These are phyloP conservation scores for Gasterosteus aculeatus DNA, from an alignment of 2,113 vertebrate species.

Conservation along the genomic window DNA sequence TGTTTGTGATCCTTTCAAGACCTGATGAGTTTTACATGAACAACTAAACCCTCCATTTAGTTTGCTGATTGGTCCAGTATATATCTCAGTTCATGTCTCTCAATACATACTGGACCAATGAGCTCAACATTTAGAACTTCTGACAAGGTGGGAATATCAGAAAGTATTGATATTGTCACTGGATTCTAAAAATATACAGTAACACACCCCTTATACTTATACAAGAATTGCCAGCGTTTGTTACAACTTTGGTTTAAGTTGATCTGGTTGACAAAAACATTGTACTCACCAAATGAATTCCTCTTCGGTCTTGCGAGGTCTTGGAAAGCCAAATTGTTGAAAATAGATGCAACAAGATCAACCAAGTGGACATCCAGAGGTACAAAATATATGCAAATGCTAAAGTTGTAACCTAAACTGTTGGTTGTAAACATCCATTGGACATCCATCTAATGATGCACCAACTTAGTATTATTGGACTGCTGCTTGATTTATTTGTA, in stretches of 20 bases:
- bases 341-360: neutral
- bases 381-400: neutral
- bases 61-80: neutral
- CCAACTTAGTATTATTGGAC: neutral
- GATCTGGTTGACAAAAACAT: neutral
- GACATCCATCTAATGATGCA: neutral
- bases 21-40: neutral
- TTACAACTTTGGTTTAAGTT: neutral
- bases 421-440: neutral
- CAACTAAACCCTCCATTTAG: neutral
- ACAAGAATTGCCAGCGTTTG: neutral
- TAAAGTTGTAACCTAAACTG: neutral
- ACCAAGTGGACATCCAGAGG: neutral
- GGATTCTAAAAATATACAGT: neutral
- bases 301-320: neutral
- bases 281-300: neutral
- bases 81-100: neutral
- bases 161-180: neutral
- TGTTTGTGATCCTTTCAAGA: slow-evolving; percentile 1
- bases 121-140: neutral
- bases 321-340: neutral
- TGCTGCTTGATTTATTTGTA: neutral
- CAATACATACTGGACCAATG: neutral
- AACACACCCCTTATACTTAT: neutral
- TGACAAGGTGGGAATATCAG: neutral